Evolutionary conservation across 2,113 vertebrate species (phyloP).

Genomic region (Cyanistes caeruleus): DNA sequence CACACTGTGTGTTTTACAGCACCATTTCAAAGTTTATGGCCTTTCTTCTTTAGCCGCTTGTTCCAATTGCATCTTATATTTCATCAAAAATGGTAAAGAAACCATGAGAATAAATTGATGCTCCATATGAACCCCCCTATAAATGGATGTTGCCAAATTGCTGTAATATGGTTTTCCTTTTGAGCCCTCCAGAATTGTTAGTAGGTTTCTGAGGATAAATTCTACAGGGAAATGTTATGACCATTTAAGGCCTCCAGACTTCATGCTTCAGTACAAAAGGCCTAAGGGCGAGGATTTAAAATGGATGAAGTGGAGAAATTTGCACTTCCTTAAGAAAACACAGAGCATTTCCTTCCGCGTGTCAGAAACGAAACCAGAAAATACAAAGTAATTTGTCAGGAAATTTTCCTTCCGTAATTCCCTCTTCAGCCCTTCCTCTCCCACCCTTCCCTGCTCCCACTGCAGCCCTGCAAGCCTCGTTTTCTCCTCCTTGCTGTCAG

Average conservation of each 20-base stretch:
- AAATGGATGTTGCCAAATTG: constrained; percentile 76
- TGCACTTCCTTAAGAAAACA: constrained; percentile 96
- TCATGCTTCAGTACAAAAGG: constrained; percentile 85
- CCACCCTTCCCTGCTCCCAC: constrained; percentile 32
- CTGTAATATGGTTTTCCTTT: constrained; percentile 84
- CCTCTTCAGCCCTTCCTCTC: constrained; percentile 59
- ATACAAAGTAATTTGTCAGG: constrained; percentile 88
- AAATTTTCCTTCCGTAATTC: constrained; percentile 82
- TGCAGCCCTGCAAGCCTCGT: constrained; percentile 63
- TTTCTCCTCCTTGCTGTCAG: constrained; percentile 70
- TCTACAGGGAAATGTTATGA: constrained; percentile 84
- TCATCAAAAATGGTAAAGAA: constrained; percentile 83
- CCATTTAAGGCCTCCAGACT: constrained; percentile 87
- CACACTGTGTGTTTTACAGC: constrained; percentile 67
- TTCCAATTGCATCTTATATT: constrained; percentile 77
- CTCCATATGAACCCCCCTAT: constrained; percentile 72
- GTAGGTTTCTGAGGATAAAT: constrained; percentile 80
- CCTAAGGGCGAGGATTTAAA: constrained; percentile 85
- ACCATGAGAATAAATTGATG: constrained; percentile 80
- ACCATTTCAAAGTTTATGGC: constrained; percentile 73
- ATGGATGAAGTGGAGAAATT: constrained; percentile 94
- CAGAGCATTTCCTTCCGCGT: constrained; percentile 88
- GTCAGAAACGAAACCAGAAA: constrained; percentile 85
- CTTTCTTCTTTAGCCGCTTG: constrained; percentile 66
- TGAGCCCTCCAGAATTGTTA: constrained; percentile 76